phyloP scores from a whole-genome alignment of 2,113 vertebrate genomes.

The Albula glossodonta region DNA sequence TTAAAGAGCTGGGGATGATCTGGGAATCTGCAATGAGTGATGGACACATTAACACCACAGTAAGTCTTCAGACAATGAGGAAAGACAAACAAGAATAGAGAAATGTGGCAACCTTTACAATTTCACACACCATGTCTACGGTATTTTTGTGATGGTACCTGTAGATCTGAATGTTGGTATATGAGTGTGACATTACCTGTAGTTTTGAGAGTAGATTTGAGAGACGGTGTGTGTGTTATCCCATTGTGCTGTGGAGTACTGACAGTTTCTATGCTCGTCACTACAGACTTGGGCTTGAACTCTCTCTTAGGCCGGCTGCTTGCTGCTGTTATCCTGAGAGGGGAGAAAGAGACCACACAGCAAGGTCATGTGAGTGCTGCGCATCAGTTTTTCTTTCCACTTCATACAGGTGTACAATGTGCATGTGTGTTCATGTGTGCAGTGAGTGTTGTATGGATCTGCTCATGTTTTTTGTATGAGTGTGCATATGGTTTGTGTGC shows the following conservation, averaged over 20 bases:
- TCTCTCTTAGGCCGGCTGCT: slow-evolving; percentile 72
- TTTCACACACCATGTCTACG: neutral
- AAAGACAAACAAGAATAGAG: neutral
- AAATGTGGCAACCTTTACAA: neutral
- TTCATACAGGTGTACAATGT: neutral
- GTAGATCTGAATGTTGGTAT: neutral
- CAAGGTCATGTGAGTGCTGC: neutral
- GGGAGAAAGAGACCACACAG: slow-evolving; percentile 22
- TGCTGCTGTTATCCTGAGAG: slow-evolving; percentile 74
- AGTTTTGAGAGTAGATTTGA: slow-evolving; percentile 61
- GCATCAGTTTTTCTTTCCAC: neutral
- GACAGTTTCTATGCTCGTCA: slow-evolving; percentile 58
- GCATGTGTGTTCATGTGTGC: neutral
- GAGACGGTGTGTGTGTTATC: slow-evolving; percentile 58
- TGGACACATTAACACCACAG: slow-evolving; percentile 14
- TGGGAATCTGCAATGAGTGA: slow-evolving; percentile 38
- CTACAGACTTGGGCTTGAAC: slow-evolving; percentile 69
- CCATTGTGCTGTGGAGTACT: slow-evolving; percentile 68
- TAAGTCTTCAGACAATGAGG: neutral
- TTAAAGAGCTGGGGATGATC: slow-evolving; percentile 38
- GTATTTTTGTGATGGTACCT: neutral
- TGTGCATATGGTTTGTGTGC: neutral
- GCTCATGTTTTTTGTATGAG: too few species aligned
- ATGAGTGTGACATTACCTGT: slow-evolving; percentile 64
- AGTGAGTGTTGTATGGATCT: too few species aligned